These are phyloP conservation scores for Strix aluco DNA, from an alignment of 2,113 vertebrate species.

Conservation along the genomic window DNA sequence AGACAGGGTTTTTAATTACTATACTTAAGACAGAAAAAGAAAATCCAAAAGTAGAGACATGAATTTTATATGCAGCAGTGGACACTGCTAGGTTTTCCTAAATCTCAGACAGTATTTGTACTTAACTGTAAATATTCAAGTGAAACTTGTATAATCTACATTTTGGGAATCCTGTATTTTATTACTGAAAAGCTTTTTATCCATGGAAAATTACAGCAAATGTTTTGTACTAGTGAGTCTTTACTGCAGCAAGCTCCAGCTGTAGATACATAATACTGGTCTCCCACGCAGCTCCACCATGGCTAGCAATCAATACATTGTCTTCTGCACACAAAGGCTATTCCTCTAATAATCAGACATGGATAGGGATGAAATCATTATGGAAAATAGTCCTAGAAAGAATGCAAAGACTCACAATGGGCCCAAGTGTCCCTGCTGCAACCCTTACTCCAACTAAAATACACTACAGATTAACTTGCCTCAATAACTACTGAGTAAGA, in stretches of 20 bases:
- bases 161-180: not conserved
- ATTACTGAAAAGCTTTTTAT: not conserved
- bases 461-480: not conserved
- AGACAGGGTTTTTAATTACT: not conserved
- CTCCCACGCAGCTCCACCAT: not conserved
- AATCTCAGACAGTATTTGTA: not conserved
- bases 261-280: not conserved
- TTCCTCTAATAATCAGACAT: not conserved
- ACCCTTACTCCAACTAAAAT: not conserved
- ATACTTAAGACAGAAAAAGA: not conserved
- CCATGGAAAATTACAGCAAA: not conserved
- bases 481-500: not conserved
- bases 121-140: not conserved
- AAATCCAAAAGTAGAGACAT: not conserved
- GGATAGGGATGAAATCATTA: conserved; percentile 11
- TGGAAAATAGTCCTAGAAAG: not conserved
- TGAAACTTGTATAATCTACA: not conserved
- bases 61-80: not conserved
- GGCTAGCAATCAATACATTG: conserved; percentile 31
- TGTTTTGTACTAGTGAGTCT: not conserved
- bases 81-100: not conserved
- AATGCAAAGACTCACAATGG: not conserved
- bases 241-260: conserved; percentile 15
- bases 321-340: not conserved
- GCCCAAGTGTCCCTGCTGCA: not conserved